These are phyloP conservation scores for Melanogrammus aeglefinus DNA, from an alignment of 2,797 vertebrate species.

Conservation along the genomic window DNA sequence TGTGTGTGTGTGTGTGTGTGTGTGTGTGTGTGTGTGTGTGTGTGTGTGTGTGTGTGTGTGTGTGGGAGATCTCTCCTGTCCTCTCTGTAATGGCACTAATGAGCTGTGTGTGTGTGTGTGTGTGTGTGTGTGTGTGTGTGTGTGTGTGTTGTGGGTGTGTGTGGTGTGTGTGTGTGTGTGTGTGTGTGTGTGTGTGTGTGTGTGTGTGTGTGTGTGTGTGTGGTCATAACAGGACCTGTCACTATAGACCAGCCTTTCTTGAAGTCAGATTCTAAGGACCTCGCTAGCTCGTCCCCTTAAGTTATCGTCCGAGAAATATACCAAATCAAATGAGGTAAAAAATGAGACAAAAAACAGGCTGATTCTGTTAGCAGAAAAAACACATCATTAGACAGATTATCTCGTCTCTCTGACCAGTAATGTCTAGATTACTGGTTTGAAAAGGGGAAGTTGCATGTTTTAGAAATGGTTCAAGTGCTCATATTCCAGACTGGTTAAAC, in stretches of 20 bases:
- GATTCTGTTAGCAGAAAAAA: too few relatives aligned
- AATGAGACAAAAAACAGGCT: too few relatives aligned
- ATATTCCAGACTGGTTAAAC: neutral
- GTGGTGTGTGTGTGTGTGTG: neutral
- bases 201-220: constrained; percentile 4
- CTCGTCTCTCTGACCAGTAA: neutral
- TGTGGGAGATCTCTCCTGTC: constrained; percentile 21
- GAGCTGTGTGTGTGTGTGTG: constrained; percentile 6
- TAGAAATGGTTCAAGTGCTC: neutral
- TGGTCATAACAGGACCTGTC: neutral
- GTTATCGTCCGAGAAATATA: neutral
- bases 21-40: constrained; percentile 32
- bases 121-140: constrained; percentile 7
- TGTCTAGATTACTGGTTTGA: neutral
- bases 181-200: constrained; percentile 2
- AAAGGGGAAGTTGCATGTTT: neutral
- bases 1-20: constrained; percentile 33
- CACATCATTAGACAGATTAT: too few relatives aligned
- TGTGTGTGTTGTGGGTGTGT: neutral
- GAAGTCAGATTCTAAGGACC: neutral
- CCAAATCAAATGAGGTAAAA: too few relatives aligned
- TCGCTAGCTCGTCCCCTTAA: neutral
- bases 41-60: constrained; percentile 20
- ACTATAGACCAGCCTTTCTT: neutral
- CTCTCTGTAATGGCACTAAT: neutral